Evolutionary conservation across 2,797 vertebrate genomes (phyloP).

Genomic region (Sebastes hopkinsi): DNA sequence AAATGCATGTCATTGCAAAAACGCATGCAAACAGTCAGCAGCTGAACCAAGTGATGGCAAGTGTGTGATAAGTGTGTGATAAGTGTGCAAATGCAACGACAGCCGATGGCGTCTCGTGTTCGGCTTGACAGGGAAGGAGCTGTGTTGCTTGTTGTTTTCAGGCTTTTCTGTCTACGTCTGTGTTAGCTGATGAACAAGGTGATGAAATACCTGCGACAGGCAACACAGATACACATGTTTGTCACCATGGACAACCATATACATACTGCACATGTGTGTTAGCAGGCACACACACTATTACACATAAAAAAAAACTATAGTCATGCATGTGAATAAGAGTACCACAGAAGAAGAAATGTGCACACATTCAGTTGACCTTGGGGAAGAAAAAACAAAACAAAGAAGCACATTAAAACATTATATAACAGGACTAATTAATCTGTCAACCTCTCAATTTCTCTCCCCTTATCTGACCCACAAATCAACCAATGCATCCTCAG

Average conservation of each 20-base stretch:
- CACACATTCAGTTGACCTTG: neutral
- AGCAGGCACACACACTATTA: neutral
- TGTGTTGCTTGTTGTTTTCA: slow-evolving; percentile 10
- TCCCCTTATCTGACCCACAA: slow-evolving; percentile 49
- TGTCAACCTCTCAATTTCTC: slow-evolving; percentile 42
- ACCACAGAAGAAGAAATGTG: neutral
- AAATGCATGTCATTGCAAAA: slow-evolving; percentile 39
- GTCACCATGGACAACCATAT: neutral
- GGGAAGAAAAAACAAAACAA: neutral
- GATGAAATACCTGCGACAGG: slow-evolving; percentile 15
- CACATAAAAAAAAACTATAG: neutral
- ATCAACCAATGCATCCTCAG: slow-evolving; percentile 43
- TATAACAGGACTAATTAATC: slow-evolving; percentile 38
- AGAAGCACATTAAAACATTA: slow-evolving; percentile 8
- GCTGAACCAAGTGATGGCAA: slow-evolving; percentile 24
- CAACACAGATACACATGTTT: neutral
- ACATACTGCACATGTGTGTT: neutral
- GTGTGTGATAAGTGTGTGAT: slow-evolving; percentile 27
- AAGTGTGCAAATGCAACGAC: slow-evolving; percentile 15
- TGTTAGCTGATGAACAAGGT: slow-evolving; percentile 12
- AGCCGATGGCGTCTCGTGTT: slow-evolving; percentile 37
- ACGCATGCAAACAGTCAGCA: slow-evolving; percentile 18
- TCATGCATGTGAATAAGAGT: neutral
- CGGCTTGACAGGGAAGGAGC: slow-evolving; percentile 6
- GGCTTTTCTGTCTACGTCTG: neutral